Evolutionary conservation across 2,113 vertebrate species (phyloP).

Genomic region (Grallaria varia): DNA sequence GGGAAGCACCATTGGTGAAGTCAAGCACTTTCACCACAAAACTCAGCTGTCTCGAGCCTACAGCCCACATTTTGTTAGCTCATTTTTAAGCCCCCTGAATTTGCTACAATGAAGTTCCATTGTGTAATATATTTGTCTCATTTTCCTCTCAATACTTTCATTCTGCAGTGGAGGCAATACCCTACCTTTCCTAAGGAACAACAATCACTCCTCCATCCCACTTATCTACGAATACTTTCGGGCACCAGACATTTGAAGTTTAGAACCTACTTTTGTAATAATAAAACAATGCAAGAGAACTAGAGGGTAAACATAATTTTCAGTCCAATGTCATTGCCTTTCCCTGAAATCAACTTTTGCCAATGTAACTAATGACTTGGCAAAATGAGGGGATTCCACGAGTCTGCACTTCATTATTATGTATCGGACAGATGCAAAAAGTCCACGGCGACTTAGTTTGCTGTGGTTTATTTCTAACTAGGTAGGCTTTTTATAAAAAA

Average conservation of each 20-base stretch:
- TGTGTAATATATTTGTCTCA: neutral
- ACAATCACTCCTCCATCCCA: neutral
- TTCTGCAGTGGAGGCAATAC: neutral
- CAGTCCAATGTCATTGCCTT: neutral
- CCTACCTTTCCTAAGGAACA: neutral
- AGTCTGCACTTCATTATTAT: neutral
- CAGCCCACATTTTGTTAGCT: neutral
- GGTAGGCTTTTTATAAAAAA: neutral
- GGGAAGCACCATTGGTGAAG: neutral
- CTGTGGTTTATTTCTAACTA: neutral
- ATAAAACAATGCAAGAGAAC: neutral
- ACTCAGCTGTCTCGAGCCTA: neutral
- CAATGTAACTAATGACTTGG: conserved; percentile 20
- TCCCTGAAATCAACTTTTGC: neutral
- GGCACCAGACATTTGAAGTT: neutral
- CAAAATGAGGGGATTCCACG: neutral
- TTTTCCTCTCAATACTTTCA: neutral
- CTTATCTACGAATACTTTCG: neutral
- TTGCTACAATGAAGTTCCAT: neutral
- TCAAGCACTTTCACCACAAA: neutral
- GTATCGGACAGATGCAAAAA: neutral
- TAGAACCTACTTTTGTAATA: neutral
- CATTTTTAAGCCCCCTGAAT: neutral
- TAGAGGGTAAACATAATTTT: neutral
- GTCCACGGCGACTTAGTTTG: neutral